Base-by-base conservation (phyloP, 2,888 invertebrate species). In the Melolontha melolontha region DNA sequence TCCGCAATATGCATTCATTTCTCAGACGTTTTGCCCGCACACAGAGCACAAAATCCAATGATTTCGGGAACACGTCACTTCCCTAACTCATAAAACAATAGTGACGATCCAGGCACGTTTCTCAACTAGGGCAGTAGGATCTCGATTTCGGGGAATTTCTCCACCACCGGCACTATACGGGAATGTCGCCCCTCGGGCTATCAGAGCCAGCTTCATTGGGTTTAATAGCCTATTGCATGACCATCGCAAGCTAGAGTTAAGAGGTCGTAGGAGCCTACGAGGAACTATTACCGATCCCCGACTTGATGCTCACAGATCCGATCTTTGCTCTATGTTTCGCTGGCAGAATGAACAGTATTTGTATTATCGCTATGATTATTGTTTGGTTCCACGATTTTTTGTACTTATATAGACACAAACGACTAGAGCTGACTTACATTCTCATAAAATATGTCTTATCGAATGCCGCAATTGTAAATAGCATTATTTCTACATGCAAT, bases 1-100 rank as follows among this genome's bases (percentile, higher is more conserved):
- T 44, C 59, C 44, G 59, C 42, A 59, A 44, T 40, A 40, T 40
- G 40, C 40, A 14, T 42, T 16, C 42, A 27, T 42, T 42, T 27
- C 39, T 39, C 16, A 42, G 41, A 12, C 27, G 27, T n/a, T 50
- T 50, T 39, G 29, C 17, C 29, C 14, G 29, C 59, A 59, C n/a
- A 44, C 59, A 12, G 22, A 70, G 59, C 44, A 47, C 59, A 59
- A 59, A 71, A 73, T 73, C 74, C 73, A 71, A 76, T 75, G 75
- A 72, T 75, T 76, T 72, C 70, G 73, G 71, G 73, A 74, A 76
- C 75, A 76, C 77, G 75, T 77, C 77, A 77, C 75, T 75, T 75
- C 75, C 77, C 77, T 73, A 76, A 77, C 77, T 78, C 78, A 76
- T 78, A 79, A 78, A 77, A 78, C 78, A 79, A 77, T 77, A 74